These are phyloP conservation scores for Ctena decussata DNA, from an alignment of 2,888 invertebrate genomes.

Conservation along the genomic window DNA sequence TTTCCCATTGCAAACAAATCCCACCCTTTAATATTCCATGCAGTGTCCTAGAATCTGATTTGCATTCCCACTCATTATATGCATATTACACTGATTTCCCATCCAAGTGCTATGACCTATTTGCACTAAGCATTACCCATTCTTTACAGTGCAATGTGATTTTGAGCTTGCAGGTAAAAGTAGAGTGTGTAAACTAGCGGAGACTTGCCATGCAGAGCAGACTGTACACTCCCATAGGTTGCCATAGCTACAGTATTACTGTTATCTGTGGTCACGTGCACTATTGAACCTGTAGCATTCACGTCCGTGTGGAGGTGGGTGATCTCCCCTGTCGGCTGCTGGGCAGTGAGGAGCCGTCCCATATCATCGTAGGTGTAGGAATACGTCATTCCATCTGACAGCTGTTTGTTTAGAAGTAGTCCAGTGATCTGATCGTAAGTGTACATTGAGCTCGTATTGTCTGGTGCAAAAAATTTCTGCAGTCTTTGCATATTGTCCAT, in stretches of 20 bases:
- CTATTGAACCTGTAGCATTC: constrained; percentile 86
- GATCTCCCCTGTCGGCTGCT: constrained; percentile 97
- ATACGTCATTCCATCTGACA: constrained; percentile 91
- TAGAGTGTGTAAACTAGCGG: constrained; percentile 66
- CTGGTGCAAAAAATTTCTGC: constrained; percentile 94
- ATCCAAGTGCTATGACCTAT: neutral
- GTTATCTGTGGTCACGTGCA: constrained; percentile 86
- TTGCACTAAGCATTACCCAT: too few relatives aligned
- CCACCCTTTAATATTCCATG: too few relatives aligned
- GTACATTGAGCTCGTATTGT: constrained; percentile 97
- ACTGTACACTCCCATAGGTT: constrained; percentile 86
- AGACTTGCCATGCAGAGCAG: constrained; percentile 86
- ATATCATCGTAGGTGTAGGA: constrained; percentile 97
- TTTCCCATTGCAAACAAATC: too few relatives aligned
- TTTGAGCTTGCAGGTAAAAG: constrained; percentile 35
- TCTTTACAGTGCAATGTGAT: neutral
- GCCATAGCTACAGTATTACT: constrained; percentile 85
- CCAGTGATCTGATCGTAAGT: constrained; percentile 96
- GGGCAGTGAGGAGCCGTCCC: constrained; percentile 94
- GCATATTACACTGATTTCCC: too few relatives aligned
- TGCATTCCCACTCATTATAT: too few relatives aligned
- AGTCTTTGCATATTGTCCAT: constrained; percentile 98
- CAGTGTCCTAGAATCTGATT: too few relatives aligned
- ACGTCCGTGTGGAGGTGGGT: constrained; percentile 89
- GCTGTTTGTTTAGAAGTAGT: constrained; percentile 89